Conservation (phyloP, 2,797 vertebrate genomes). For the Chiloscyllium punctatum region DNA sequence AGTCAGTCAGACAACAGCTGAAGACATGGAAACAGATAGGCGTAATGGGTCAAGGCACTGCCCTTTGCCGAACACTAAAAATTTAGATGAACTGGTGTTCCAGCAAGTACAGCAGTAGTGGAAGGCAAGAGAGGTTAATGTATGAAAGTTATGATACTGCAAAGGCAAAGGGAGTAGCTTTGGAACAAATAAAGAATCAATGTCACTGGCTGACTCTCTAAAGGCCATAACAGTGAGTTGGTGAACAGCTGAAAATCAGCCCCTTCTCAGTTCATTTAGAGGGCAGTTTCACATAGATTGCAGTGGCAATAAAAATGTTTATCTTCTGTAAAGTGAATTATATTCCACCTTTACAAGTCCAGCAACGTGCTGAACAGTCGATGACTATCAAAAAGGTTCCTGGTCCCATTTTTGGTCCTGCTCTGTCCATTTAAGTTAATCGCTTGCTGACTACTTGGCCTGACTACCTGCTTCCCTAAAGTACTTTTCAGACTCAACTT, state of each 20-base stretch:
- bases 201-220: not conserved
- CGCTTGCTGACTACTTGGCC: not conserved
- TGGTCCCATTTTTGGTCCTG: not conserved
- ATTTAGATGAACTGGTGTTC: not conserved
- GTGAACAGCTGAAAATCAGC: not conserved
- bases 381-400: not conserved
- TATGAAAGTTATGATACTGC: not conserved
- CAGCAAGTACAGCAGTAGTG: not conserved
- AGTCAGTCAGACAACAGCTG: not conserved
- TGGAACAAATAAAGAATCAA: not conserved
- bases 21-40: not conserved
- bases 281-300: not conserved
- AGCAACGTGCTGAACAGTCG: not conserved
- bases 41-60: not conserved
- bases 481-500: not conserved
- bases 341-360: not conserved
- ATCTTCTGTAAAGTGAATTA: not conserved
- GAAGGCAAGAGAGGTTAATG: not conserved
- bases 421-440: not conserved
- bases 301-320: not conserved
- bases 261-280: not conserved
- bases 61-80: not conserved
- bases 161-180: not conserved
- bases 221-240: not conserved
- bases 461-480: not conserved